Evolutionary conservation across 92 coral and sea anemone genomes (phyloP).

Genomic region (Montipora capitata): DNA sequence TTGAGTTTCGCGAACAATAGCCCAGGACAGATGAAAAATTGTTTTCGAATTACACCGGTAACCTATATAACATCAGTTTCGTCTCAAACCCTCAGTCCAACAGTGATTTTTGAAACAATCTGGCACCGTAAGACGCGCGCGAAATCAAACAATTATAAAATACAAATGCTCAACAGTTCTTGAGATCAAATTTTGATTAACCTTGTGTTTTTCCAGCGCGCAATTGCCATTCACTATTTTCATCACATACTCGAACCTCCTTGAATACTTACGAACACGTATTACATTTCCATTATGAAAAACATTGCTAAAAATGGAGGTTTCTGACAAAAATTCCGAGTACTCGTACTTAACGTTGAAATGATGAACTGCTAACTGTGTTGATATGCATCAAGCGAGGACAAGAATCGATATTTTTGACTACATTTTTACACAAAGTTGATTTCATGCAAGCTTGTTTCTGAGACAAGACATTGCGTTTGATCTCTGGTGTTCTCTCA

Average conservation of each 20-base stretch:
- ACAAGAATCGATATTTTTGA: background rate
- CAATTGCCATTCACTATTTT: slow-evolving; percentile 10
- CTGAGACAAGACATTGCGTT: background rate
- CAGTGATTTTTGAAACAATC: slow-evolving; percentile 31
- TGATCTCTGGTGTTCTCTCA: background rate
- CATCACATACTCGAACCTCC: slow-evolving; percentile 3
- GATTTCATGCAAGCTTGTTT: slow-evolving; percentile 12
- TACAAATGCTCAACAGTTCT: background rate
- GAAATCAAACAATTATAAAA: slow-evolving; percentile 7
- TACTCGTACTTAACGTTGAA: too few species aligned
- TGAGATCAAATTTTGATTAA: slow-evolving; percentile 28
- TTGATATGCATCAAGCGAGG: background rate
- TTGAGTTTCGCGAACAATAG: slow-evolving; percentile 16
- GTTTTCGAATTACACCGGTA: slow-evolving; percentile 25
- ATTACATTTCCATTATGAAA: background rate
- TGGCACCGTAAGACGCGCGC: background rate
- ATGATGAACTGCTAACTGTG: background rate
- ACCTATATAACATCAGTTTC: slow-evolving; percentile 19
- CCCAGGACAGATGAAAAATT: slow-evolving; percentile 22
- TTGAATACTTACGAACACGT: slow-evolving; percentile 7
- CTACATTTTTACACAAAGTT: slow-evolving; percentile 21
- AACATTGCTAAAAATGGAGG: slow-evolving; percentile 9
- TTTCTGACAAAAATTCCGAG: slow-evolving; percentile 15
- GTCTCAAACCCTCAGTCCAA: background rate
- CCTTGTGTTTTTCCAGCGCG: slow-evolving; percentile 13